Conservation (phyloP, 1,140 invertebrate genomes). For the Drosophila rufa region DNA sequence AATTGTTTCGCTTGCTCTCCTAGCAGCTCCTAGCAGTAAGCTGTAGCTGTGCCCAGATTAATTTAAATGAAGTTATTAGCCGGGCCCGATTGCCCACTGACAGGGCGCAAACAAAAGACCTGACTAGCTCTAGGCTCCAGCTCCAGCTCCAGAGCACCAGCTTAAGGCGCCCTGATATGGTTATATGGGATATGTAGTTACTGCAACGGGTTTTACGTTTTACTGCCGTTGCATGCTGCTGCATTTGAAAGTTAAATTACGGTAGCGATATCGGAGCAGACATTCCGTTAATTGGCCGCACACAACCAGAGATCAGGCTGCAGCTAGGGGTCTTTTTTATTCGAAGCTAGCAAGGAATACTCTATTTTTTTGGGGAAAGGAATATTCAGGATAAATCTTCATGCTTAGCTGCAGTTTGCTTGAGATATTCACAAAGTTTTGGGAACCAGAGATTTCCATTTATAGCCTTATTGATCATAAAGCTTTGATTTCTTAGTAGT, state of each 20-base stretch:
- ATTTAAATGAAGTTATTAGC: slow-evolving; percentile 82
- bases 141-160: slow-evolving; percentile 4
- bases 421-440: too few relatives aligned
- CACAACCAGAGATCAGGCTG: slow-evolving; percentile 60
- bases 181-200: slow-evolving; percentile 32
- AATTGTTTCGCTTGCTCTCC: slow-evolving; percentile 51
- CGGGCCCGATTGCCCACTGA: slow-evolving; percentile 45
- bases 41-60: slow-evolving; percentile 59
- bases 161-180: slow-evolving; percentile 50
- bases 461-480: background rate
- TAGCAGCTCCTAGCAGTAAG: slow-evolving; percentile 7
- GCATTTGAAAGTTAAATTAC: slow-evolving; percentile 77
- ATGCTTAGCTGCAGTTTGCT: too few relatives aligned
- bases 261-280: slow-evolving; percentile 53
- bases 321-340: slow-evolving; percentile 16
- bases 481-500: too few relatives aligned
- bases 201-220: slow-evolving; percentile 47
- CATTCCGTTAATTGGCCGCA: slow-evolving; percentile 77
- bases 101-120: slow-evolving; percentile 74
- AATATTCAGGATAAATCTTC: background rate
- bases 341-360: slow-evolving; percentile 10
- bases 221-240: slow-evolving; percentile 33
- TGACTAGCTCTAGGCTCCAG: slow-evolving; percentile 16
- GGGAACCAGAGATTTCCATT: background rate
- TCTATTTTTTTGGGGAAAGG: slow-evolving; percentile 1